Evolutionary conservation across 2,888 invertebrate species (phyloP).

Genomic region (Phragmatobia fuliginosa): DNA sequence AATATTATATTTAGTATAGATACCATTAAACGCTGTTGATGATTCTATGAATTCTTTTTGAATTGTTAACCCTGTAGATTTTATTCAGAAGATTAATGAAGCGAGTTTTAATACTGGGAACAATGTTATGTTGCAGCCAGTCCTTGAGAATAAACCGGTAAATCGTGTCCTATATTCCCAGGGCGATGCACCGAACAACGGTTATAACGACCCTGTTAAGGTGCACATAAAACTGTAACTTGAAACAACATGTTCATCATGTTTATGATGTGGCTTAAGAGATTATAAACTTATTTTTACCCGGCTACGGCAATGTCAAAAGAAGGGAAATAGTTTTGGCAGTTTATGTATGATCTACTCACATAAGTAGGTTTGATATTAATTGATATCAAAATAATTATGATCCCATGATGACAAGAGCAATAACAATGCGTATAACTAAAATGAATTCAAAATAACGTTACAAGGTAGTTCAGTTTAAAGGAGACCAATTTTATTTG

Average conservation of each 20-base stretch:
- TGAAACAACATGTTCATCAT: not conserved
- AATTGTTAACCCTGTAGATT: not conserved
- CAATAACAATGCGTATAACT: not conserved
- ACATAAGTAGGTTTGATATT: too few relatives aligned
- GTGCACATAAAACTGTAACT: not conserved
- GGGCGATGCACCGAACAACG: slow-evolving; percentile 1
- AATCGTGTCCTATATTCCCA: slow-evolving; percentile 9
- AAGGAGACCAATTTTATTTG: not conserved
- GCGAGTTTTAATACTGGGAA: not conserved
- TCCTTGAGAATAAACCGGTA: slow-evolving; percentile 21
- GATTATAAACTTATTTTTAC: too few relatives aligned
- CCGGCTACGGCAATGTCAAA: too few relatives aligned
- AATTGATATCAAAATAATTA: too few relatives aligned
- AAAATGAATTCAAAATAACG: not conserved
- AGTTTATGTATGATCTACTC: too few relatives aligned
- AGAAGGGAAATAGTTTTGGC: too few relatives aligned
- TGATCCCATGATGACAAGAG: too few relatives aligned
- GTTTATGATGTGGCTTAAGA: not conserved
- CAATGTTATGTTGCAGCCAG: slow-evolving; percentile 7
- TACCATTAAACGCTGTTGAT: too few relatives aligned
- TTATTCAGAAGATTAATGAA: not conserved
- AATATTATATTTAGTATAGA: too few relatives aligned
- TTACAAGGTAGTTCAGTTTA: not conserved
- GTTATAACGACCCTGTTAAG: not conserved
- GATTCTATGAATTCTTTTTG: too few relatives aligned